Base-by-base conservation (phyloP, 2,888 invertebrate species). In the Pterostichus madidus region DNA sequence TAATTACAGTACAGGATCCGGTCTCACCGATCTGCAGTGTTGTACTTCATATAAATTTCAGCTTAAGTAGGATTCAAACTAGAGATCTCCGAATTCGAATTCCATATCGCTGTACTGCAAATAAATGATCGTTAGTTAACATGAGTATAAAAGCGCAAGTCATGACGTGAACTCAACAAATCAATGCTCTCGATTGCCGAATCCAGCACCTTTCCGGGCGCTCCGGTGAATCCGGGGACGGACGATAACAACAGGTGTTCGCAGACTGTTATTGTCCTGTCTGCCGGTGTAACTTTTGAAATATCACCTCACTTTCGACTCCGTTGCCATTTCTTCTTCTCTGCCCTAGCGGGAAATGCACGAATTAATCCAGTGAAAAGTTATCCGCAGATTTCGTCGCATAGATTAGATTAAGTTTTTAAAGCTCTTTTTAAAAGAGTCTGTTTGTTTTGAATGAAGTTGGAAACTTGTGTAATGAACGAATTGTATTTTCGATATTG, bases 181-280 rank as follows among this genome's bases (percentile, higher is more conserved):
- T 64, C 64, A 64, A 64, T 64, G 64, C n/a, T 64, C 64, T 13
- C 24, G 24, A 8, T 8, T 44, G 44, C 44, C 39, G 68, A 68
- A 44, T 8, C 39, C 44, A 39, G 61, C 61, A 64, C 64, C 31
- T 71, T 17, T 0, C 39, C 68, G 35, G 39, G 32, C 10, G 11
- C 39, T 64, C 64, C 64, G 68, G 56, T 56, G 56, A 56, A 4
- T 56, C 56, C 56, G 56, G 56, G 17, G 49, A 8, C 15, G 13
- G 75, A 7, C 31, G 76, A 76, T 76, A 56, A 76, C 76, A 76
- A 76, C 76, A 76, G 76, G 76, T 76, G 76, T 76, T 76, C 76
- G 5, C 68, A 39, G 68, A 13, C 53, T 56, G 76, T 76, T 76
- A 76, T 76, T 76, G 76, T 76, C 76, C 76, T 76, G 75, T 44